Evolutionary conservation across 2,797 vertebrate genomes (phyloP).

Genomic region (Paedocypris micromegethes): DNA sequence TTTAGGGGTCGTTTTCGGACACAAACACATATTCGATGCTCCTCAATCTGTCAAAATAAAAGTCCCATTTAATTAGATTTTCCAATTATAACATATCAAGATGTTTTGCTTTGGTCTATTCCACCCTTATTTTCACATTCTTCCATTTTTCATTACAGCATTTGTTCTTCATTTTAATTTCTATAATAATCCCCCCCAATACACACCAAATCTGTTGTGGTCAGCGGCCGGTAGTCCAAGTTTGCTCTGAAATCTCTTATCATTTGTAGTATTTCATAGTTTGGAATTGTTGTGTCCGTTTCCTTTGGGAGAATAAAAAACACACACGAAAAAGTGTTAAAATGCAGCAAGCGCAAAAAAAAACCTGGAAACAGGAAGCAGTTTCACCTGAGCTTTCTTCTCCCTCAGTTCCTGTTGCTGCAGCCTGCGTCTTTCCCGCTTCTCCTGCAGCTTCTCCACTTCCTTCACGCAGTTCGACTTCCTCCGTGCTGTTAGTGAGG

Average conservation of each 20-base stretch:
- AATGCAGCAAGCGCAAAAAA: neutral
- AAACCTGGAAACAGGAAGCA: neutral
- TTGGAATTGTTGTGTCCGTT: slow-evolving; percentile 90
- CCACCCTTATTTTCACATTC: no score
- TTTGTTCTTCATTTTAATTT: neutral
- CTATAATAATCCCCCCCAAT: neutral
- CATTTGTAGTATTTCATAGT: slow-evolving; percentile 98
- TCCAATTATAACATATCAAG: neutral
- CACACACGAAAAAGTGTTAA: neutral
- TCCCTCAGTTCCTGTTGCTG: slow-evolving; percentile 96
- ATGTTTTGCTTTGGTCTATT: neutral
- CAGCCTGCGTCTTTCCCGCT: slow-evolving; percentile 86
- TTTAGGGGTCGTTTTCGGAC: slow-evolving; percentile 95
- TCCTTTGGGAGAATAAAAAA: slow-evolving; percentile 69
- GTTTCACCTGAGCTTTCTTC: slow-evolving; percentile 88
- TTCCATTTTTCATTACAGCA: neutral
- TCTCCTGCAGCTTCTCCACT: slow-evolving; percentile 96
- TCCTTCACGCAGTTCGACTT: slow-evolving; percentile 99
- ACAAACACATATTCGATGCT: slow-evolving; percentile 97
- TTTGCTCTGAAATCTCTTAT: slow-evolving; percentile 95
- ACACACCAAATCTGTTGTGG: slow-evolving; percentile 87
- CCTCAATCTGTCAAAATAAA: slow-evolving; percentile 79
- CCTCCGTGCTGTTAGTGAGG: slow-evolving; percentile 78
- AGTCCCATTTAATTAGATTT: neutral
- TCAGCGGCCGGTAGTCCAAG: slow-evolving; percentile 92